Base-by-base conservation (phyloP, 1,140 invertebrate genomes). In the Hormaphis cornu region DNA sequence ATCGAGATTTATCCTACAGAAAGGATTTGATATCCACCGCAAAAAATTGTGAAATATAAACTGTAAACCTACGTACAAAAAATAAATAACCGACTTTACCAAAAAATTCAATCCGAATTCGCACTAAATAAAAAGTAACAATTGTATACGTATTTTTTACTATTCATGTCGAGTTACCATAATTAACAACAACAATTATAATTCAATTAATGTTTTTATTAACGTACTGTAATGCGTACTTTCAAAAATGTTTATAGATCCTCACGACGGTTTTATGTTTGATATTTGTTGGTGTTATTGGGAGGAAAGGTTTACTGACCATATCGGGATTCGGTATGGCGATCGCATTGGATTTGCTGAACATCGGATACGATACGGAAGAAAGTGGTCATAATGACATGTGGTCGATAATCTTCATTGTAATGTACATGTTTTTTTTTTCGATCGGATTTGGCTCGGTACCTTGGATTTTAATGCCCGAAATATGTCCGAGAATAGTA, bases 341-440 rank as follows among this genome's bases (percentile, higher is more conserved):
- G 18, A 20, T 44, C n/a, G n/a, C 10, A 8, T 6, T 28, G 42
- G 9, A 1, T 9, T 44, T 59, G 20, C 5, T 44, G 8, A 59
- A 28, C 20, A 9, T 18, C 14, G 9, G 14, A 28, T 59, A 42
- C 2, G 3, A 59, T 24, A 30, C 26, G 18, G 35, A 26, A 26
- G 12, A 9, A 10, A 6, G 40, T 6, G n/a, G 16, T n/a, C 6
- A 30, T 8, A 9, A 59, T 26, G 9, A 16, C 12, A 6, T 35
- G 8, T 35, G 30, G 30, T 56, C 37, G 33, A 4, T 26, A 14
- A 18, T 4, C 16, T 24, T 59, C 5, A 26, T 42, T 10, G 3
- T 44, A 26, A 42, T 44, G 3, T 59, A 59, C 18, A 59, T 59
- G 5, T 5, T 59, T 40, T 59, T 59, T 59, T 59, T 26, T 59